A percentile compares a stretch with the other conserved stretches of the same genome.
Evolutionary conservation across 2,888 invertebrate species (phyloP).

Genomic region (Plusia festucae): DNA sequence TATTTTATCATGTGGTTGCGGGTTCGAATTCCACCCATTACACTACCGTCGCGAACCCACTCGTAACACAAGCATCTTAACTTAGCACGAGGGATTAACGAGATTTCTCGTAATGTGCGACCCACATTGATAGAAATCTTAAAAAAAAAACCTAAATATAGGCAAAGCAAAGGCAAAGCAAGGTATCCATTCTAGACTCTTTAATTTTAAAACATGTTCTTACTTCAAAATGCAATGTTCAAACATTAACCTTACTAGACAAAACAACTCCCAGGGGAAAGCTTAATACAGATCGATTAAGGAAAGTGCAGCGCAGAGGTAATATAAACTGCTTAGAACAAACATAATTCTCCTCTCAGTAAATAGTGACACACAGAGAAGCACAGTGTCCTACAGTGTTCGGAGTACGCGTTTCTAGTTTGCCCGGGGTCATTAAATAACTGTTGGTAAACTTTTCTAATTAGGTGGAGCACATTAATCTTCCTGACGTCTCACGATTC

Average conservation of each 20-base stretch:
- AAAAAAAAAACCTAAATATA: no score
- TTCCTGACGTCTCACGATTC: conserved; percentile 76
- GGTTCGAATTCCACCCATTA: no score
- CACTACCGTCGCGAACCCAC: no score
- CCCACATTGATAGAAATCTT: no score
- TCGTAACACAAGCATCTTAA: no score
- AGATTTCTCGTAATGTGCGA: no score
- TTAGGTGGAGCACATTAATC: conserved; percentile 83
- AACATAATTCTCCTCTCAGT: conserved; percentile 26
- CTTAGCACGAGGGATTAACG: no score
- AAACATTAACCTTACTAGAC: conserved; percentile 3
- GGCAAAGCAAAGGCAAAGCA: no score
- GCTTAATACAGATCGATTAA: conserved; percentile 47
- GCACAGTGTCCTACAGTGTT: conserved; percentile 54
- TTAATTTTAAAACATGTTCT: conserved; percentile 21
- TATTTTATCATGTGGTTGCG: no score
- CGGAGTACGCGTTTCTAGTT: conserved; percentile 61
- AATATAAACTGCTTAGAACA: conserved; percentile 31
- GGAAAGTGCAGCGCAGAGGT: conserved; percentile 41
- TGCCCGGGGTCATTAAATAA: conserved; percentile 76
- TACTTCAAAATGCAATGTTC: no score
- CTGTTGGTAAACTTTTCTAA: conserved; percentile 84
- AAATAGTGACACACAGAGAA: conserved; percentile 29
- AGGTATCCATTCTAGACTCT: conserved; percentile 22
- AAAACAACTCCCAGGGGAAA: conserved; percentile 21